phyloP scores from a whole-genome alignment of 2,113 vertebrate genomes.

The Nothocercus nigrocapillus region DNA sequence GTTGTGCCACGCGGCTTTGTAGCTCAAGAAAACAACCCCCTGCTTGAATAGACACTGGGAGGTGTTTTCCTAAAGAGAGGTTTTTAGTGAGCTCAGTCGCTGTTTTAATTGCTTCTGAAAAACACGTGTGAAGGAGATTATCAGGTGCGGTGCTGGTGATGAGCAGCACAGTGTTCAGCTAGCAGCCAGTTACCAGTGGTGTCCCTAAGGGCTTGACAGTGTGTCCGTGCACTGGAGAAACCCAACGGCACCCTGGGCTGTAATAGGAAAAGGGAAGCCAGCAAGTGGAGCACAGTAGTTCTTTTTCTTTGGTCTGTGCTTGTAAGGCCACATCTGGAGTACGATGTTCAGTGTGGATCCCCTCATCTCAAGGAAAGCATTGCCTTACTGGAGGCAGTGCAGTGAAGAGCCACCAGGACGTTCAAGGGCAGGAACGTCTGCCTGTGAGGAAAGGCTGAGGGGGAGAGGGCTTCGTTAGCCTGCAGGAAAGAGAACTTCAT shows the following conservation, averaged over 20 bases:
- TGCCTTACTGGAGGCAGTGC: neutral
- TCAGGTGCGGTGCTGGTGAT: neutral
- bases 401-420: neutral
- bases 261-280: neutral
- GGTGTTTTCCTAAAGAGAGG: neutral
- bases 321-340: neutral
- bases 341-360: neutral
- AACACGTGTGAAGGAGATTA: neutral
- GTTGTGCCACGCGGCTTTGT: neutral
- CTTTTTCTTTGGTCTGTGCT: neutral
- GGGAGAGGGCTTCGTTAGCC: neutral
- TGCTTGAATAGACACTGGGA: neutral
- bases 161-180: neutral
- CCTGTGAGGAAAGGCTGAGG: neutral
- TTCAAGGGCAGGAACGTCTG: neutral
- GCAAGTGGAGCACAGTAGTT: neutral
- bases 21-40: neutral
- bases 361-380: neutral
- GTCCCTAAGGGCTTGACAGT: neutral
- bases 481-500: neutral
- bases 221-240: neutral
- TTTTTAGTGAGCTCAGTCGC: neutral
- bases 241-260: neutral
- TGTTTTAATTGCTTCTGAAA: neutral
- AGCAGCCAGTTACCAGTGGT: neutral